Evolutionary conservation across 1,140 invertebrate species (phyloP).

Genomic region (Grapholita molesta): DNA sequence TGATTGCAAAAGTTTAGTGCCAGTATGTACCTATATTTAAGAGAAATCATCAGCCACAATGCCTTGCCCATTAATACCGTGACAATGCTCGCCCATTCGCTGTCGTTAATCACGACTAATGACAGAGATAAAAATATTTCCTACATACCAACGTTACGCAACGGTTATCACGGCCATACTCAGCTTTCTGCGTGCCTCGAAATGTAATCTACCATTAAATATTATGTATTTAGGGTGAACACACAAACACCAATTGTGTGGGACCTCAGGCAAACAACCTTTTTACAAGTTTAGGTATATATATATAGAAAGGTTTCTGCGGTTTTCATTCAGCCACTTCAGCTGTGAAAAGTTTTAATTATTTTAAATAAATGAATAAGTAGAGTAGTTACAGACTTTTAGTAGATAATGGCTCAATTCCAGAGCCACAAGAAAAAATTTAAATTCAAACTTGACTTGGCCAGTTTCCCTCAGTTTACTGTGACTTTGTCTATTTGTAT

Average conservation of each 20-base stretch:
- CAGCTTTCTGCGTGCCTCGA: neutral
- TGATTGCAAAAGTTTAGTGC: neutral
- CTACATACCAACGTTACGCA: conserved; percentile 23
- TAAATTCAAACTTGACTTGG: too few relatives aligned
- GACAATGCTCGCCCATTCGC: conserved; percentile 18
- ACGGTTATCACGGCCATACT: conserved; percentile 21
- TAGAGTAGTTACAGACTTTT: too few relatives aligned
- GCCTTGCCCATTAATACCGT: conserved; percentile 27
- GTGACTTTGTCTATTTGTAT: too few relatives aligned
- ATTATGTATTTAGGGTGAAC: conserved; percentile 8
- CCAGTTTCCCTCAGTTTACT: too few relatives aligned
- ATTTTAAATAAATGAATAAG: too few relatives aligned
- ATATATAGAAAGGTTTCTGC: neutral
- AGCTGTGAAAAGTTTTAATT: neutral
- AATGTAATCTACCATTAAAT: conserved; percentile 4
- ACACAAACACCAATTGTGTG: conserved; percentile 9
- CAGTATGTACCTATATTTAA: neutral
- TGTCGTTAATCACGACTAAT: conserved; percentile 39
- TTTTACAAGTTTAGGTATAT: neutral
- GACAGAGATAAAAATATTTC: conserved; percentile 38
- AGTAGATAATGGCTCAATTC: too few relatives aligned
- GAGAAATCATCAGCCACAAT: conserved; percentile 22
- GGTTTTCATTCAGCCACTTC: neutral
- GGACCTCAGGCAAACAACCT: neutral
- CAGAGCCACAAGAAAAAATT: too few relatives aligned